A percentile compares a stretch with the other conserved stretches of the same genome.
Conservation (phyloP, 2,113 vertebrate species). For the Crotalus helleri region DNA sequence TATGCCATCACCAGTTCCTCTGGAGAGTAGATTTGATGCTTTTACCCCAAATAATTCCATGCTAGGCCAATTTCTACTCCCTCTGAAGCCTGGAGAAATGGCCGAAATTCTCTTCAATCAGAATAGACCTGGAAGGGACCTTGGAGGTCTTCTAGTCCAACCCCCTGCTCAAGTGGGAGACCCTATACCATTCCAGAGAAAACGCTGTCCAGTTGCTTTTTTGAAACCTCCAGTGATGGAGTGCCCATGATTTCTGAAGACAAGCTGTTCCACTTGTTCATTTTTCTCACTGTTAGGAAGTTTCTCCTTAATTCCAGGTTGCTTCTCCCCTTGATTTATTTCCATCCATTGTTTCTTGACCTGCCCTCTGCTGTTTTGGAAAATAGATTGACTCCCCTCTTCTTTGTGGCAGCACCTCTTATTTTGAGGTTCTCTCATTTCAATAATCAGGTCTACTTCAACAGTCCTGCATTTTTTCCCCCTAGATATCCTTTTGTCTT, state of each 20-base stretch:
- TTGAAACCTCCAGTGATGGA: neutral
- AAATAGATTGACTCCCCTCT: neutral
- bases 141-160: neutral
- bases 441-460: neutral
- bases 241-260: fast-evolving
- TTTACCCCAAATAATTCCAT: neutral
- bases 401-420: neutral
- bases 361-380: neutral
- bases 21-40: neutral
- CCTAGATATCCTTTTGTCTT: neutral
- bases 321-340: neutral
- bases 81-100: neutral
- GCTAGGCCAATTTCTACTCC: neutral
- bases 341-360: neutral
- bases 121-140: neutral
- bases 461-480: neutral
- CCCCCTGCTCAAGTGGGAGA: neutral
- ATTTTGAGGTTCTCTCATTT: neutral
- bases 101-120: neutral
- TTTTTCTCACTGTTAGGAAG: neutral
- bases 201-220: neutral
- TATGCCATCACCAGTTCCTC: neutral
- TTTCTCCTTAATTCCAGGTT: neutral
- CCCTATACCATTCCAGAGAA: neutral
- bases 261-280: neutral